A percentile compares a stretch with the other conserved stretches of the same genome.
These are phyloP conservation scores for Syngnathus scovelli DNA, from an alignment of 2,113 vertebrate genomes.

Conservation along the genomic window DNA sequence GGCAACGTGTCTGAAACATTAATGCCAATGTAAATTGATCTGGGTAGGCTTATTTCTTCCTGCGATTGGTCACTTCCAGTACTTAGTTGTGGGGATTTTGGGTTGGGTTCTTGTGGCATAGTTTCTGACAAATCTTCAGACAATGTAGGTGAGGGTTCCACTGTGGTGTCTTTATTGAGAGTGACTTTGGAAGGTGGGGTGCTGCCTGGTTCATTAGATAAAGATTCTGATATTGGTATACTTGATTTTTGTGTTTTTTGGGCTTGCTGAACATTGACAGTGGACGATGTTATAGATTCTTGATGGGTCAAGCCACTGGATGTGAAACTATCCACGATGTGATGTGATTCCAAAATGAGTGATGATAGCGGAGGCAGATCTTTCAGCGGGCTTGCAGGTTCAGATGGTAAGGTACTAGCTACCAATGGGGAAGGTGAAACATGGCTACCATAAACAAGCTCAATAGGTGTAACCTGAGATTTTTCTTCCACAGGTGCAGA, in stretches of 20 bases:
- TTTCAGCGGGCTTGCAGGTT: background rate
- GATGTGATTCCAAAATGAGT: conserved; percentile 13
- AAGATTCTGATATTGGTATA: conserved; percentile 7
- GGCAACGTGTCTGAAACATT: conserved; percentile 19
- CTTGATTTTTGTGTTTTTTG: conserved; percentile 2
- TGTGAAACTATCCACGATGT: background rate
- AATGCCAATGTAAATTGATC: conserved; percentile 58
- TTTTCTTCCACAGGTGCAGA: conserved; percentile 8
- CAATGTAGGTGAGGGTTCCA: conserved; percentile 17
- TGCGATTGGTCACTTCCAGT: conserved; percentile 5
- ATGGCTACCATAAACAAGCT: conserved; percentile 1
- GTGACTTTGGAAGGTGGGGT: conserved; percentile 1
- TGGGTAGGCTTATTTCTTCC: conserved; percentile 20
- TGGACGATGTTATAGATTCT: conserved; percentile 3
- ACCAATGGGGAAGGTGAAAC: background rate
- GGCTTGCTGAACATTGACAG: conserved; percentile 15
- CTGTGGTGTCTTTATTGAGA: conserved; percentile 4
- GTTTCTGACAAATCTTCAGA: conserved; percentile 10
- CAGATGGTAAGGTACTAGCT: background rate
- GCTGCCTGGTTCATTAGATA: conserved; percentile 7
- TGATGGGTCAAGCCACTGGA: background rate
- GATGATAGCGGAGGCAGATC: background rate
- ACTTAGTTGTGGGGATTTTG: background rate
- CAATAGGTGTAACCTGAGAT: background rate
- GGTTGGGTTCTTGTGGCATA: conserved; percentile 10